Conservation (phyloP, 30 jellyfish, hydroid and myxozoan genomes). For the Haliclystus octoradiatus region DNA sequence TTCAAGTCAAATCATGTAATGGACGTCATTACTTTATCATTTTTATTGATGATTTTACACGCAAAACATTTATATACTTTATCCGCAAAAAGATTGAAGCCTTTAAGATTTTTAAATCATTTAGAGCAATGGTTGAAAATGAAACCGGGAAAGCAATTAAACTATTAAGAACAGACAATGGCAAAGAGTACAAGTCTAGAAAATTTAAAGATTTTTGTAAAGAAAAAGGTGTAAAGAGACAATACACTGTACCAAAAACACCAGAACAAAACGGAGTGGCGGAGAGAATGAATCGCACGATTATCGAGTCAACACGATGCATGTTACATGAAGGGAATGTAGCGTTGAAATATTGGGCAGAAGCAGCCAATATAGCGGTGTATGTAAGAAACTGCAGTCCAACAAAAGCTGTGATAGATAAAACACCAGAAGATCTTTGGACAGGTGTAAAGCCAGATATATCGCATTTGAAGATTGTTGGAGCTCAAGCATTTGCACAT, state of each 20-base stretch:
- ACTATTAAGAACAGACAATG: constrained; percentile 28
- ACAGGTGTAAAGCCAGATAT: constrained; percentile 33
- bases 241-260: constrained; percentile 24
- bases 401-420: constrained; percentile 10
- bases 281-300: constrained; percentile 45
- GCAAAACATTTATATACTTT: too few relatives aligned
- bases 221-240: constrained; percentile 33
- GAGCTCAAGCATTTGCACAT: constrained; percentile 44
- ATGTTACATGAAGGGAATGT: constrained; percentile 19
- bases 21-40: too few relatives aligned
- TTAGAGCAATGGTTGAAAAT: too few relatives aligned
- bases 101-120: too few relatives aligned
- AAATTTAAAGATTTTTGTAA: constrained; percentile 16
- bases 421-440: constrained; percentile 41
- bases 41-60: too few relatives aligned
- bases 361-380: constrained; percentile 33
- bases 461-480: constrained; percentile 17
- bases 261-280: constrained; percentile 66
- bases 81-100: too few relatives aligned
- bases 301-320: constrained; percentile 28
- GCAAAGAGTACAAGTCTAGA: constrained; percentile 45
- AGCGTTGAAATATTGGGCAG: constrained; percentile 45
- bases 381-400: constrained; percentile 48
- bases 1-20: too few relatives aligned
- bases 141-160: constrained; percentile 23